Conservation (phyloP, 2,888 invertebrate genomes). For the Arge pagana region DNA sequence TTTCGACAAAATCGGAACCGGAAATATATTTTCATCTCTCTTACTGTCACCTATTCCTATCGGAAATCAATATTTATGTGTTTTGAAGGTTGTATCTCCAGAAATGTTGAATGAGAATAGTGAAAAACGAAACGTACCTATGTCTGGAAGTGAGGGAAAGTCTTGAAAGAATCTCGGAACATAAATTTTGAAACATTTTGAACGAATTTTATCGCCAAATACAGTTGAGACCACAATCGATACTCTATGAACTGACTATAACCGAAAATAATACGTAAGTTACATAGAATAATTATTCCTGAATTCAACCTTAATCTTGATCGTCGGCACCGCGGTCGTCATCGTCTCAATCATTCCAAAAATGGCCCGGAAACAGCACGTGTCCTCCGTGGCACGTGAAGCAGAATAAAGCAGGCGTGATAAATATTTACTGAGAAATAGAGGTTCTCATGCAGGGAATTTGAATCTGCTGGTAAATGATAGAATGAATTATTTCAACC, state of each 20-base stretch:
- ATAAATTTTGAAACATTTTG: conserved; percentile 8
- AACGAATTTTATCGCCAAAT: conserved; percentile 15
- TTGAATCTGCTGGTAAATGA: conserved; percentile 5
- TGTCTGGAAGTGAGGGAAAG: conserved; percentile 8
- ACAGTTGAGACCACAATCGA: conserved; percentile 12
- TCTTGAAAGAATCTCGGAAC: conserved; percentile 13
- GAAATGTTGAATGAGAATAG: conserved; percentile 6
- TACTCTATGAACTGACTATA: conserved; percentile 8
- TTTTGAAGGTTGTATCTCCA: no score
- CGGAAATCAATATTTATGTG: no score
- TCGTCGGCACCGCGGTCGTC: conserved; percentile 3
- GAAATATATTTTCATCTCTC: conserved; percentile 7
- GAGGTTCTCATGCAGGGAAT: conserved; percentile 4
- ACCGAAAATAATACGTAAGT: conserved; percentile 15
- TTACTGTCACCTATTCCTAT: no score
- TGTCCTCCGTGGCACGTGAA: no score
- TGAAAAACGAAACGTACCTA: no score
- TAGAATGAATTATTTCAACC: conserved; percentile 4
- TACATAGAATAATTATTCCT: no score
- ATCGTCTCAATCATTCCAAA: no score
- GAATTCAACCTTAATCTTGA: conserved; percentile 9
- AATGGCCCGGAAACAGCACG: no score
- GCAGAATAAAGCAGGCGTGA: no score
- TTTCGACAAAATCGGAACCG: conserved; percentile 5
- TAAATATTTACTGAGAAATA: conserved; percentile 18